Evolutionary conservation across 2,888 invertebrate species (phyloP).

Genomic region (Hemithea aestivaria): DNA sequence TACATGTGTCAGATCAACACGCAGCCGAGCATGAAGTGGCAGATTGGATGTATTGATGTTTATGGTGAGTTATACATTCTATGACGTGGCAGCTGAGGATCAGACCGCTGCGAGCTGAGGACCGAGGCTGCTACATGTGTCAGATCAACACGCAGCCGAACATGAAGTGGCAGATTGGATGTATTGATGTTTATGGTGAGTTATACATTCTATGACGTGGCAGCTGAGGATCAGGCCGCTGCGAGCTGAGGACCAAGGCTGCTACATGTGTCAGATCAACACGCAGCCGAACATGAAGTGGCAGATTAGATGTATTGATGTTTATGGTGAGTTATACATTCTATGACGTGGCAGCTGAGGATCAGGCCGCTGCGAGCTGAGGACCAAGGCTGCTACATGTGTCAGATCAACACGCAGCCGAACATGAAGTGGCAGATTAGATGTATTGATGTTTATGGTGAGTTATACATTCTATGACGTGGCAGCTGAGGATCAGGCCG

Average conservation of each 20-base stretch:
- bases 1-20: slow-evolving; percentile 97
- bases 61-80: slow-evolving; percentile 87
- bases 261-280: slow-evolving; percentile 96
- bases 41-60: slow-evolving; percentile 92
- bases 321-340: slow-evolving; percentile 90
- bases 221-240: slow-evolving; percentile 88
- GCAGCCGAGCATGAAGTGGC: slow-evolving; percentile 88
- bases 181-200: slow-evolving; percentile 92
- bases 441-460: too few relatives aligned
- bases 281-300: slow-evolving; percentile 90
- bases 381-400: slow-evolving; percentile 95
- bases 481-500: too few relatives aligned
- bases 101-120: slow-evolving; percentile 88
- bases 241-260: slow-evolving; percentile 89
- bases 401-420: slow-evolving; percentile 91
- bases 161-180: slow-evolving; percentile 93
- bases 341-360: slow-evolving; percentile 80
- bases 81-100: slow-evolving; percentile 86
- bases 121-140: slow-evolving; percentile 94
- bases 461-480: too few relatives aligned
- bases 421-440: too few relatives aligned
- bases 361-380: too few relatives aligned
- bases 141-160: slow-evolving; percentile 91
- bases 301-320: slow-evolving; percentile 92
- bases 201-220: slow-evolving; percentile 79